Evolutionary conservation across 2,113 vertebrate species (phyloP).

Genomic region (Carettochelys insculpta): DNA sequence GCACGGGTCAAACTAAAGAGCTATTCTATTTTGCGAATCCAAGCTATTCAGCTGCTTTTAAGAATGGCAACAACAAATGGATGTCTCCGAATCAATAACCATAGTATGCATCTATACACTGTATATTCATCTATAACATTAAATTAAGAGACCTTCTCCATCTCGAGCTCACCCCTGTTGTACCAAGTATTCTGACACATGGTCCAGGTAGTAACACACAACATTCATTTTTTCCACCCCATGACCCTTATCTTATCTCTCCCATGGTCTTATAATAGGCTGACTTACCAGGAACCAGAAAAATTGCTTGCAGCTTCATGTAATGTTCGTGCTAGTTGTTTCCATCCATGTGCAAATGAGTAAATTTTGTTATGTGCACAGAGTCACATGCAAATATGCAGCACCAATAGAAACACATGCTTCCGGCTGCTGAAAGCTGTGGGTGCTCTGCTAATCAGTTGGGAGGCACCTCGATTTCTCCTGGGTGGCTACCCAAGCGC

Average conservation of each 20-base stretch:
- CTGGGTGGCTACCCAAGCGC: too few species aligned
- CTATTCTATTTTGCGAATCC: background rate
- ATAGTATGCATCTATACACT: background rate
- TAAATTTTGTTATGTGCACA: too few species aligned
- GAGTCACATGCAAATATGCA: too few species aligned
- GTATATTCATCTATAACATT: background rate
- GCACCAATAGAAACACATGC: too few species aligned
- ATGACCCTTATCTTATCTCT: constrained; percentile 48
- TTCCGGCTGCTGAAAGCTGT: too few species aligned
- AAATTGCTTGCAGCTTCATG: constrained; percentile 63
- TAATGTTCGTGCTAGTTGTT: too few species aligned
- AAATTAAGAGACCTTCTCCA: background rate
- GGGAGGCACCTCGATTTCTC: too few species aligned
- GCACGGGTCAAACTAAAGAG: constrained; percentile 12
- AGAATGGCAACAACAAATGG: background rate
- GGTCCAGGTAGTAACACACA: constrained; percentile 19
- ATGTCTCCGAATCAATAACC: background rate
- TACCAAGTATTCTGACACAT: background rate
- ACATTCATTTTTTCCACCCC: constrained; percentile 29
- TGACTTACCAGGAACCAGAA: constrained; percentile 39
- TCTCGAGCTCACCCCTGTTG: background rate
- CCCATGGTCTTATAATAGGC: constrained; percentile 36
- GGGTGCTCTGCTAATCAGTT: too few species aligned
- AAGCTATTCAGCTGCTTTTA: constrained; percentile 13
- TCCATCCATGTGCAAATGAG: too few species aligned